Evolutionary conservation across 2,113 vertebrate genomes (phyloP).

Genomic region (Oophaga pumilio): DNA sequence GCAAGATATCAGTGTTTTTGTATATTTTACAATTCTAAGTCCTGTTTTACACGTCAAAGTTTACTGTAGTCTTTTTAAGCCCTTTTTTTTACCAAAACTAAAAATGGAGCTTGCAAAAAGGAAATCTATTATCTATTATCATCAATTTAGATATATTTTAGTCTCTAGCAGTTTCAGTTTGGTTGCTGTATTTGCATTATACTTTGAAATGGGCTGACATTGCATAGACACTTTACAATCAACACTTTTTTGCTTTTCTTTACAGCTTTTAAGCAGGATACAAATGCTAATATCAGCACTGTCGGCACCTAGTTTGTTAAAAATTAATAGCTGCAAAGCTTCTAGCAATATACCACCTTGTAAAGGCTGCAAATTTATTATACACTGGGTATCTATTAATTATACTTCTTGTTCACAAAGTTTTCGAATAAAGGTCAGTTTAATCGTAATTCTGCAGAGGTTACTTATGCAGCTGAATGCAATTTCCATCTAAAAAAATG

Average conservation of each 20-base stretch:
- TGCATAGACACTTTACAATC: background rate
- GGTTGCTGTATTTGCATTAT: background rate
- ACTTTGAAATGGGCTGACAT: background rate
- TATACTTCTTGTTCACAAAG: constrained; percentile 33
- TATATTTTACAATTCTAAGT: too few relatives aligned
- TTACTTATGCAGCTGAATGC: constrained; percentile 37
- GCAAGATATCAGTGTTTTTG: too few relatives aligned
- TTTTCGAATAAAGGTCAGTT: constrained; percentile 42
- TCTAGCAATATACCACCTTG: constrained; percentile 39
- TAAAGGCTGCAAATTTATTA: constrained; percentile 41
- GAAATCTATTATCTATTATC: too few relatives aligned
- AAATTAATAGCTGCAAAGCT: constrained; percentile 32
- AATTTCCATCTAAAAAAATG: constrained; percentile 23
- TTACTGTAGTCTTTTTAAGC: too few relatives aligned
- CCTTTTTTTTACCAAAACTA: too few relatives aligned
- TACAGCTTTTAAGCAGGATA: background rate
- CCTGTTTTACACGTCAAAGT: too few relatives aligned
- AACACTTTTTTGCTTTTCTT: background rate
- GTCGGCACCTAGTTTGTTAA: constrained; percentile 19
- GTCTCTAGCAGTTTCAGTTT: background rate
- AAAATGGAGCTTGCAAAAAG: too few relatives aligned
- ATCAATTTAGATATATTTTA: too few relatives aligned
- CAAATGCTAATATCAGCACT: constrained; percentile 30
- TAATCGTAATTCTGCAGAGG: constrained; percentile 42
- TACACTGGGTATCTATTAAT: constrained; percentile 44